A percentile compares a stretch with the other conserved stretches of the same genome.
Evolutionary conservation across 2,113 vertebrate genomes (phyloP).

Genomic region (Gorsachius goisagi): DNA sequence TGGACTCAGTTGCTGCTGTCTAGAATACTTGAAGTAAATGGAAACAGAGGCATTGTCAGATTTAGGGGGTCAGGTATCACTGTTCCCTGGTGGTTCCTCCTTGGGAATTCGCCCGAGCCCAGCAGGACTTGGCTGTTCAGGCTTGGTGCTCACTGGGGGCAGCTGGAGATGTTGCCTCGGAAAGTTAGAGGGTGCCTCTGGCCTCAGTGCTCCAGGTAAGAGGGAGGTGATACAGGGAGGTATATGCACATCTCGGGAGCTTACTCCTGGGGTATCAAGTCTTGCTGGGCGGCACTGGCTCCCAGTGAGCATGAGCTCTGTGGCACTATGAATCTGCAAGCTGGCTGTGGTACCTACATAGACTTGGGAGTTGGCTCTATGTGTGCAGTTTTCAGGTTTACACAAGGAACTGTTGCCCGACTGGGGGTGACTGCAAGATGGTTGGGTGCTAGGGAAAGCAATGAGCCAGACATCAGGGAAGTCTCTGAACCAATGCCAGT

Average conservation of each 20-base stretch:
- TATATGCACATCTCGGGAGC: background rate
- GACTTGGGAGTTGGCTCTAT: background rate
- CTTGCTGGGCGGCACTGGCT: background rate
- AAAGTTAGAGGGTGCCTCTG: background rate
- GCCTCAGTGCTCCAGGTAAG: background rate
- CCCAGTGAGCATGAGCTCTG: background rate
- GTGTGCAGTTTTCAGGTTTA: background rate
- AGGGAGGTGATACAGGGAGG: background rate
- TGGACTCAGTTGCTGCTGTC: background rate
- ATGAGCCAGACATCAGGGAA: background rate
- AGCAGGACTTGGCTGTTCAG: background rate
- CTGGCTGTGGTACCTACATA: background rate
- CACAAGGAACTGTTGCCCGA: background rate
- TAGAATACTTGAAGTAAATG: background rate
- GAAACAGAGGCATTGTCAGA: background rate
- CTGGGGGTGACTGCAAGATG: background rate
- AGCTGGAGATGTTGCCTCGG: background rate
- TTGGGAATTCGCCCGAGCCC: background rate
- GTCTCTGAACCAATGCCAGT: background rate
- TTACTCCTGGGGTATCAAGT: background rate
- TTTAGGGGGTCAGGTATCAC: background rate
- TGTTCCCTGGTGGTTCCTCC: background rate
- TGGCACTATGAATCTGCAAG: background rate
- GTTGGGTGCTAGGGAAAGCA: background rate
- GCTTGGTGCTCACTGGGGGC: background rate